These are phyloP conservation scores for Sylvia atricapilla DNA, from an alignment of 2,113 vertebrate genomes.

Conservation along the genomic window DNA sequence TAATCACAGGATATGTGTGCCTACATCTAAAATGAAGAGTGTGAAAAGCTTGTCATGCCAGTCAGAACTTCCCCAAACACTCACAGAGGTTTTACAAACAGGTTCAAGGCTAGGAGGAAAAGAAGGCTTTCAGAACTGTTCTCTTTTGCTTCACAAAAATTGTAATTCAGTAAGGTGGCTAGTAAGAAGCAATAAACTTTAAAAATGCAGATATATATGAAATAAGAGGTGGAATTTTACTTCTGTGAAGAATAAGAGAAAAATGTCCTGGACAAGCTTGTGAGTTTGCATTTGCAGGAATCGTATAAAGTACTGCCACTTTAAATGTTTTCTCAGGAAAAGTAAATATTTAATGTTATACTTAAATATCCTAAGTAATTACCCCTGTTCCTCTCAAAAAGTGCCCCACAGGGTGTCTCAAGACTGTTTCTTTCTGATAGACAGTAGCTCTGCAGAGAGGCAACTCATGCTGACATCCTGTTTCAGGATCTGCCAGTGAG, in stretches of 20 bases:
- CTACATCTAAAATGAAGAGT: background rate
- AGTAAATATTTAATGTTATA: slow-evolving; percentile 64
- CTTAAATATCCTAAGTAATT: slow-evolving; percentile 58
- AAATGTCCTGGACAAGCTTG: background rate
- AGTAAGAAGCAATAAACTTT: background rate
- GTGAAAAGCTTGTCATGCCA: accelerated
- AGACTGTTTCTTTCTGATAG: slow-evolving; percentile 47
- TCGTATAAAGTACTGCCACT: slow-evolving; percentile 54
- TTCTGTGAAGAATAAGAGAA: slow-evolving; percentile 24
- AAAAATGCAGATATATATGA: background rate
- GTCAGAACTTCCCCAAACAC: background rate
- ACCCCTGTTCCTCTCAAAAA: slow-evolving; percentile 30
- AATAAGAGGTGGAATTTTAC: background rate
- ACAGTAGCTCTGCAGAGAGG: slow-evolving; percentile 30
- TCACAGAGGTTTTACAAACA: background rate
- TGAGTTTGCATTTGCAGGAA: slow-evolving; percentile 23
- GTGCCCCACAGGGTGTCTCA: slow-evolving; percentile 23
- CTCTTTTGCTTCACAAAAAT: background rate
- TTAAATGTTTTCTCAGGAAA: slow-evolving; percentile 66
- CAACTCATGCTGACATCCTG: slow-evolving; percentile 43
- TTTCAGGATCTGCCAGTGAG: slow-evolving; percentile 55
- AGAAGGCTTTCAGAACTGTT: background rate
- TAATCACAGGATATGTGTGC: background rate
- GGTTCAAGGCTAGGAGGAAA: background rate
- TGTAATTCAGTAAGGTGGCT: background rate